Evolutionary conservation across 1,140 invertebrate species (phyloP).

Genomic region (Eurosta solidaginis): DNA sequence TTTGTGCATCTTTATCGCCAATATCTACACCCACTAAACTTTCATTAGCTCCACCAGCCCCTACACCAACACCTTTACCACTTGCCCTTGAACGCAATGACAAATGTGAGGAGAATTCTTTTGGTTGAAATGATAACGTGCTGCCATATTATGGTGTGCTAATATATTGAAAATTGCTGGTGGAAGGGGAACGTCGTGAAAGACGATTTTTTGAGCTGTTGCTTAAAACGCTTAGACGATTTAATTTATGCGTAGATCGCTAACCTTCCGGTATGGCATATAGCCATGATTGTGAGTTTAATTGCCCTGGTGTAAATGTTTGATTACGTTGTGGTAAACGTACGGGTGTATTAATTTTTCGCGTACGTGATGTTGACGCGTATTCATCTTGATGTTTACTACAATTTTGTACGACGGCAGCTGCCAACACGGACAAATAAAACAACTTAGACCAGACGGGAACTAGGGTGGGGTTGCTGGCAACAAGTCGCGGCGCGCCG

Average conservation of each 20-base stretch:
- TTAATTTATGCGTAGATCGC: slow-evolving; percentile 47
- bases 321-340: slow-evolving; percentile 53
- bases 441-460: neutral
- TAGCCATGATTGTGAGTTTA: slow-evolving; percentile 66
- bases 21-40: slow-evolving; percentile 46
- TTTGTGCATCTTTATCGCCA: slow-evolving; percentile 46
- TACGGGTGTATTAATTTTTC: slow-evolving; percentile 64
- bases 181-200: slow-evolving; percentile 72
- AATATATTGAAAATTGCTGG: slow-evolving; percentile 81
- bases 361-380: slow-evolving; percentile 45
- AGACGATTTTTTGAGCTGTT: slow-evolving; percentile 52
- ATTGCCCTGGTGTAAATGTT: slow-evolving; percentile 62
- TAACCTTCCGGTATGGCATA: slow-evolving; percentile 64
- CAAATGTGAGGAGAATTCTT: slow-evolving; percentile 76
- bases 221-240: slow-evolving; percentile 36
- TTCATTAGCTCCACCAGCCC: neutral
- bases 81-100: slow-evolving; percentile 69
- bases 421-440: no score
- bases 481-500: neutral
- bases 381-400: slow-evolving; percentile 51
- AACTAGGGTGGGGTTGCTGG: neutral
- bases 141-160: slow-evolving; percentile 83
- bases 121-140: slow-evolving; percentile 76
- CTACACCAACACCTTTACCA: slow-evolving; percentile 43
- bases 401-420: slow-evolving; percentile 60